Evolutionary conservation across 2,888 invertebrate species (phyloP), one percentile per base, ranked within the genome.

Genomic region (Leucoptera coffeella): DNA sequence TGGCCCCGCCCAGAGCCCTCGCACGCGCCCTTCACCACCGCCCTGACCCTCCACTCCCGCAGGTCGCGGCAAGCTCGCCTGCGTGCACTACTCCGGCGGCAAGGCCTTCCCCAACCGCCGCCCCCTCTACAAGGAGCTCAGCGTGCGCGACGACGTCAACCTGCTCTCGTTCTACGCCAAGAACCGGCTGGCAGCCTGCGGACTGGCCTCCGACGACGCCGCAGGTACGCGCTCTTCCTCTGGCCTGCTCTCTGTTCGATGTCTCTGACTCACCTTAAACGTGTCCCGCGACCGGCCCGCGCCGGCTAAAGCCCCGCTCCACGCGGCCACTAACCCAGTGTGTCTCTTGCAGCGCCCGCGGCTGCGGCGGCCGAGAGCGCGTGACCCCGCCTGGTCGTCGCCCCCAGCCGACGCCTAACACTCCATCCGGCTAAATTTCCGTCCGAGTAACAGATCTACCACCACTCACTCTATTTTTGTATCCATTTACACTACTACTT

Each of bases 91-190:
- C 74, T 81, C 85, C 51, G 89, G 85, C 46, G 83, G 82, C 47
- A 85, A 79, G 60, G 80, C 79, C 41, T 85, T 83, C 64, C 76
- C 83, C 47, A 77, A 80, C 55, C 81, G 88, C 48, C 75, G 80
- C 47, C 80, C 85, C 34, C 79, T 82, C 50, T 74, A 75, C 60
- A 75, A 78, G 48, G 76, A 79, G 52, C 82, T 86, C 45, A 85
- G 84, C 61, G 78, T 89, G 56, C 80, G 80, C 58, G 85, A 79
- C 60, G 89, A 89, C 72, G 86, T 90, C 58, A 85, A 85, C 52
- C 80, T 87, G 47, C 77, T 89, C 51, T 89, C 89, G 53, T 88
- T 82, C 75, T 90, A 90, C 75, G 81, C 83, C 67, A 84, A 83
- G 73, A 83, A 85, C 61, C 76, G 82, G 42, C 75, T 78, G 42